Base-by-base conservation (phyloP, 2,888 invertebrate genomes). In the Blera fallax region DNA sequence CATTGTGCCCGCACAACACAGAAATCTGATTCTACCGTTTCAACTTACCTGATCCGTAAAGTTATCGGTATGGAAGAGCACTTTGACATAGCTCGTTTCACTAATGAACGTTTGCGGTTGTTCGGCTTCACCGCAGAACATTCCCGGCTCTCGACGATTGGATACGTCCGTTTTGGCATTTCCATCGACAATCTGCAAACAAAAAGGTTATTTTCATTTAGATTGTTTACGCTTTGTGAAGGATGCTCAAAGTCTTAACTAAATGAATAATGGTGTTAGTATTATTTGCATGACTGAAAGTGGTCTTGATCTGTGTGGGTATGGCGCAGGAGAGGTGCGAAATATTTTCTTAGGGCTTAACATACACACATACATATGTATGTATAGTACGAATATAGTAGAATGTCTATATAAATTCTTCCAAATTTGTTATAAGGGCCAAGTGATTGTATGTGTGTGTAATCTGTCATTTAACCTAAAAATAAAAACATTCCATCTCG, bases 71-170 rank as follows among this genome's bases (percentile, higher is more conserved):
- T 97, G 97, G 93, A 98, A 98, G 87, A 97, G 94, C 87, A 98
- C 95, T 92, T 97, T 97, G 77, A 98, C 97, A 93, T 97, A 97
- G 91, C 96, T 97, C 70, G 98, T 98, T 93, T 98, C 98, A 67
- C 97, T 98, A 92, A 98, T 98, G 93, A 98, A 98, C 29, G 97
- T 97, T 93, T 98, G 97, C 0, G 97, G 97, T 89, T 98, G 97
- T 90, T 98, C 98, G 62, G 97, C 97, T 92, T 98, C 98, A 0
- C 98, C 98, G 90, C 98, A 98, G 92, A 97, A 98, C 89, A 97
- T 95, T 2, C 98, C 98, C 0, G 97, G 97, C 89, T 97, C 97
- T 89, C 96, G 96, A 37, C 97, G 94, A 92, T 97, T 97, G 80
- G 96, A 97, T 37, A 97, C 96, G 91, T 96, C 96, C 21, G 97